Percentiles rank a stretch among this genome's conserved stretches.
Conservation (phyloP, 1,140 invertebrate species). For the Sitodiplosis mosellana region DNA sequence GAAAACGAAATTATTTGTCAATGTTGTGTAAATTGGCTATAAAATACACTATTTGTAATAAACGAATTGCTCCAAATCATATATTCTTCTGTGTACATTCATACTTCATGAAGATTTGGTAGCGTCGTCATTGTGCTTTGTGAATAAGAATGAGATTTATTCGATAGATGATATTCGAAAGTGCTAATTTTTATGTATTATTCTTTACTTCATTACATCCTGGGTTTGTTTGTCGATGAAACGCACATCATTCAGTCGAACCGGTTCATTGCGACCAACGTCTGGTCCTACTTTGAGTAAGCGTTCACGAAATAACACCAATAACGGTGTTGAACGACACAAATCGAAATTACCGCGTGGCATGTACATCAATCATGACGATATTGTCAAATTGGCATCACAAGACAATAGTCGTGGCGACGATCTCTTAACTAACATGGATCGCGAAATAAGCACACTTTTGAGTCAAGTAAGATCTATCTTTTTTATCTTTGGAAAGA, state of each 20-base stretch:
- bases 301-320: conserved; percentile 15
- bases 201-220: background rate
- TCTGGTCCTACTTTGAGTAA: conserved; percentile 35
- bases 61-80: too few species aligned
- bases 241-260: conserved; percentile 34
- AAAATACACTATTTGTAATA: too few species aligned
- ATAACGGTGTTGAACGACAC: conserved; percentile 42
- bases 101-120: too few species aligned
- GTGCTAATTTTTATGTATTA: background rate
- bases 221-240: background rate
- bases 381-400: conserved; percentile 72
- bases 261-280: conserved; percentile 53
- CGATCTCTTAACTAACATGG: conserved; percentile 73
- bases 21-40: too few species aligned
- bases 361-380: conserved; percentile 94
- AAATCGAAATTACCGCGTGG: conserved; percentile 85
- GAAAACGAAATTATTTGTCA: too few species aligned
- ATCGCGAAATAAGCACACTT: conserved; percentile 79
- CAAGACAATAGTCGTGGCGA: conserved; percentile 14
- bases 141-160: too few species aligned
- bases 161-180: conserved; percentile 4
- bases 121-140: conserved; percentile 14
- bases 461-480: conserved; percentile 70
- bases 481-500: too few species aligned
- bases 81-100: too few species aligned